Base-by-base conservation (phyloP, 2,797 vertebrate species). In the Limosa lapponica region DNA sequence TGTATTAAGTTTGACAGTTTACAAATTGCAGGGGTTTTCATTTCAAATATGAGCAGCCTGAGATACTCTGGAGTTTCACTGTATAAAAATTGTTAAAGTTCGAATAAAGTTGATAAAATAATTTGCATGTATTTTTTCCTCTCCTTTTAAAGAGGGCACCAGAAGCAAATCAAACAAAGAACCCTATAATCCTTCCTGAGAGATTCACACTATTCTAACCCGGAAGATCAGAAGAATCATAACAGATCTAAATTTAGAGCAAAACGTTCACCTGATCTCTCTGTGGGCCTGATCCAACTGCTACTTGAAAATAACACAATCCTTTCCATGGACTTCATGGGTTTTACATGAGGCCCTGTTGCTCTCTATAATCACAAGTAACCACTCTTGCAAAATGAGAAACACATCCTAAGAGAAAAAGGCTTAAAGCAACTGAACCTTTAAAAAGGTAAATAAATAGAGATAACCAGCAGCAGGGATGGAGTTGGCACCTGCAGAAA, bases 1-100 rank as follows among this genome's bases (percentile, higher is more conserved):
- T 82, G 88, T 91, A 92, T 96, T 91, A 94, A 90, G 72, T 73
- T 82, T 90, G 96, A 95, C 97, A 96, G 96, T 95, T 96, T 93
- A 97, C 95, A 97, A 95, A 97, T 94, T 90, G 78, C 91, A 58
- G 28, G 64, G 55, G 88, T 87, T 97, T 95, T 92, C 92, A 86
- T 97, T 95, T 97, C 83, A 96, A 93, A 66, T 85, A 75, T 86
- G 83, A 83, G 79, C 34, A 90, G 93, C 71, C 82, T 86, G 69
- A 86, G 58, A 66, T 61, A 37, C 83, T 85, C 74, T 52, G 41
- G 39, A 95, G 88, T 49, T 71, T 34, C 15, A 64, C 54, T 15
- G 34, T 3, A 65, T 79, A 51, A 83, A 91, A 92, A 67, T 27
- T 67, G 37, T 73, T 96, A 43, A 89, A 90, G 89, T 94, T 82